phyloP scores from a whole-genome alignment of 2,113 vertebrate genomes.

The Sialia sialis region DNA sequence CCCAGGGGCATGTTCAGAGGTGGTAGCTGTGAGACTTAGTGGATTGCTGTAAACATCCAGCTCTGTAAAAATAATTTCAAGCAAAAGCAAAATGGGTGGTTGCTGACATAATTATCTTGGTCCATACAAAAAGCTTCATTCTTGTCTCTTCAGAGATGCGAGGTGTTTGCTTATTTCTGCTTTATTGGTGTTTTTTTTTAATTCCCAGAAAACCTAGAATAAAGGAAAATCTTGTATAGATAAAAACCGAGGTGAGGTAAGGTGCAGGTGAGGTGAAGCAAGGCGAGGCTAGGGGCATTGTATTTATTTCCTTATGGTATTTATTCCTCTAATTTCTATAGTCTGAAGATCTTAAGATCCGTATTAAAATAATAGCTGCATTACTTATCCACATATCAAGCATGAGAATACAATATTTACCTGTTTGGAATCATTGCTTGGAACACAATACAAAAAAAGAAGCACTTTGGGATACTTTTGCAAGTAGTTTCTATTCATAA shows the following conservation, averaged over 20 bases:
- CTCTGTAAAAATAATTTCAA: neutral
- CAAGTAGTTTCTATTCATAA: neutral
- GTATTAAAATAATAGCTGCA: neutral
- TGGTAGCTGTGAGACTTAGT: neutral
- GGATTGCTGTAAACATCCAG: neutral
- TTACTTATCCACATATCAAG: neutral
- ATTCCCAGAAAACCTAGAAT: neutral
- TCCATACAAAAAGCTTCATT: neutral
- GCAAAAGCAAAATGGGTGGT: neutral
- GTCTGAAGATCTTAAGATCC: neutral
- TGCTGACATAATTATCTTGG: neutral
- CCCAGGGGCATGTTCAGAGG: neutral
- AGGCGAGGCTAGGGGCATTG: fast-evolving
- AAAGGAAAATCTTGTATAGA: too few species aligned
- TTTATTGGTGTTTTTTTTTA: neutral
- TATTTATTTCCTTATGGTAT: neutral
- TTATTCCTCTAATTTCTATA: neutral
- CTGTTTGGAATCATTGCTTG: neutral
- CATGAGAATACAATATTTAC: neutral
- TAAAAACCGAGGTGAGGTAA: fast-evolving
- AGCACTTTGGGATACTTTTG: neutral
- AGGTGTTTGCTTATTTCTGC: neutral
- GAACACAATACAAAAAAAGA: neutral
- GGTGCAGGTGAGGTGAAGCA: fast-evolving
- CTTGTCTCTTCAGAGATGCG: neutral